Evolutionary conservation across 2,888 invertebrate species (phyloP).

Genomic region (Eristalis pertinax): DNA sequence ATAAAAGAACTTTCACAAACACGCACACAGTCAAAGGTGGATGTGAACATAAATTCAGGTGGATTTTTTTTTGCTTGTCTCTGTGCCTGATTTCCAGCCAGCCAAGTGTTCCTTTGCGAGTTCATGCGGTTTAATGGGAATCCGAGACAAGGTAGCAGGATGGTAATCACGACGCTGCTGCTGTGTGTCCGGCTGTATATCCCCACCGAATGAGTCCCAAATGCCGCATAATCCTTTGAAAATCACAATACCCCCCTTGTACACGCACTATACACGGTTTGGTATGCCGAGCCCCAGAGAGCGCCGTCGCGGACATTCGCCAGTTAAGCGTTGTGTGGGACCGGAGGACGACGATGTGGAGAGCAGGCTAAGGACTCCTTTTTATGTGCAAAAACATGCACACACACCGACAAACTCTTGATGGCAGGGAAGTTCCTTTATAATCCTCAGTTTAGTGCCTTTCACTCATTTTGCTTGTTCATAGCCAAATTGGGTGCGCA

Average conservation of each 20-base stretch:
- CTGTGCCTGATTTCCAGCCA: conserved; percentile 32
- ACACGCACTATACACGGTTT: conserved; percentile 38
- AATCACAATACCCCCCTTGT: conserved; percentile 52
- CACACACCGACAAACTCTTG: not conserved
- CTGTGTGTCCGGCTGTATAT: conserved; percentile 19
- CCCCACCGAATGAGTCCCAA: conserved; percentile 52
- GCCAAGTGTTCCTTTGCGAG: conserved; percentile 34
- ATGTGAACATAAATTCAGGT: conserved; percentile 17
- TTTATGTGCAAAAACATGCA: conserved; percentile 10
- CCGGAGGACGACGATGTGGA: not conserved
- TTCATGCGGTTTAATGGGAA: conserved; percentile 33
- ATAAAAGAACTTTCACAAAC: not conserved
- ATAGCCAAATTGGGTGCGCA: conserved; percentile 41
- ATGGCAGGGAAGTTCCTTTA: conserved; percentile 24
- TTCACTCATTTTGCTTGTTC: conserved; percentile 17
- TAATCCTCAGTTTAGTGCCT: conserved; percentile 33
- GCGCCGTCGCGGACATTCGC: conserved; percentile 11
- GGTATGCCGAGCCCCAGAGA: not conserved
- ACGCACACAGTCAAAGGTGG: not conserved
- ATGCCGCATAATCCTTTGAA: conserved; percentile 70
- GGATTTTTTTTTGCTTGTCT: conserved; percentile 15
- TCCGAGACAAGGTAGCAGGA: conserved; percentile 26
- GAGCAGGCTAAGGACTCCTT: not conserved
- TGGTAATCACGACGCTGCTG: conserved; percentile 29
- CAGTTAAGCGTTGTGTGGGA: not conserved